phyloP scores from a whole-genome alignment of 2,113 vertebrate genomes.

The Heliornis fulica region DNA sequence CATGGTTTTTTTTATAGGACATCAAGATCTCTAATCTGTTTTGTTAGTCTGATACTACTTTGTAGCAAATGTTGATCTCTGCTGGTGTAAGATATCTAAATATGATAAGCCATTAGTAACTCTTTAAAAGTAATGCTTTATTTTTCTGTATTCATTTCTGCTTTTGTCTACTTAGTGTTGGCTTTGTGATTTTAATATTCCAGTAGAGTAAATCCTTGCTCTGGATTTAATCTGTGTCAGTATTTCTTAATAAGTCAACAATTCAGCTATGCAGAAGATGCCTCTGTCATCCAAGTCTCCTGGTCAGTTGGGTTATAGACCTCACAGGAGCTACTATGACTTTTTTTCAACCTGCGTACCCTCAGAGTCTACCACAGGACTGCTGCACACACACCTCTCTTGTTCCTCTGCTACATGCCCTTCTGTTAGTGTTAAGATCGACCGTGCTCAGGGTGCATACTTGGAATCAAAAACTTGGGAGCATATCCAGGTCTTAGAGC shows the following conservation, averaged over 20 bases:
- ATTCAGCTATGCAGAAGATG: neutral
- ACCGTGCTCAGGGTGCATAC: neutral
- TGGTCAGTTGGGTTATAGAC: neutral
- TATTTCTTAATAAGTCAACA: neutral
- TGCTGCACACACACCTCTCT: neutral
- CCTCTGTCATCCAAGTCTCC: neutral
- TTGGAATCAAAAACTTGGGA: neutral
- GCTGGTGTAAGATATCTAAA: neutral
- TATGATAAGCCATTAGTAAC: neutral
- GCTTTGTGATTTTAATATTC: neutral
- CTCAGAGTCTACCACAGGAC: neutral
- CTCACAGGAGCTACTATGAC: neutral
- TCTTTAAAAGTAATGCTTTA: neutral
- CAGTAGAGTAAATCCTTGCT: neutral
- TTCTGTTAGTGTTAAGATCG: neutral
- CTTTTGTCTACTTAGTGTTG: neutral
- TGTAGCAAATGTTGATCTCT: neutral
- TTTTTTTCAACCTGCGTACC: neutral
- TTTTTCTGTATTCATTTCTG: neutral
- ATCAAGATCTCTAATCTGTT: neutral
- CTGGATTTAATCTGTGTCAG: neutral
- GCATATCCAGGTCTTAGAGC: rapidly evolving
- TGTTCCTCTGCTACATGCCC: neutral
- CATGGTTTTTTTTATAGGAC: neutral
- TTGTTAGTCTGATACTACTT: neutral